A percentile compares a stretch with the other conserved stretches of the same genome.
phyloP scores from a whole-genome alignment of 2,888 invertebrate species.

The Galerucella nymphaeae region DNA sequence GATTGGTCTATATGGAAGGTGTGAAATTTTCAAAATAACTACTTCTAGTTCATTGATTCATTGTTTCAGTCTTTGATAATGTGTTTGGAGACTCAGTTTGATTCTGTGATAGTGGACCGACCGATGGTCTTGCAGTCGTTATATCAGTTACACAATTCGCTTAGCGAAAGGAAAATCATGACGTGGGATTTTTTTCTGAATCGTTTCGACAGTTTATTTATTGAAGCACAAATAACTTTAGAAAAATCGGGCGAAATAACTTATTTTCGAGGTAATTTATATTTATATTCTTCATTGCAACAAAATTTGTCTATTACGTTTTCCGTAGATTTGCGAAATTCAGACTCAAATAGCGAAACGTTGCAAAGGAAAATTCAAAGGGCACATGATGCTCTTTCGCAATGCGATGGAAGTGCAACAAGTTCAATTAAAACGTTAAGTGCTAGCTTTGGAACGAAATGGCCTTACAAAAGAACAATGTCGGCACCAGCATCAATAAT shows the following conservation, averaged over 20 bases:
- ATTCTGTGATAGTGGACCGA: slow-evolving; percentile 94
- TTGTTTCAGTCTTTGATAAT: slow-evolving; percentile 67
- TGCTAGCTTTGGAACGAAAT: slow-evolving; percentile 90
- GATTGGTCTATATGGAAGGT: no score
- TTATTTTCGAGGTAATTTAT: slow-evolving; percentile 78
- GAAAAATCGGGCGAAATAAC: slow-evolving; percentile 87
- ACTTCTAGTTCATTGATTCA: background rate
- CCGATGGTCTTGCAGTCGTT: slow-evolving; percentile 96
- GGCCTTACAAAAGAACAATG: slow-evolving; percentile 95
- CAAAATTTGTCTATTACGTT: slow-evolving; percentile 2
- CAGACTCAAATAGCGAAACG: slow-evolving; percentile 86
- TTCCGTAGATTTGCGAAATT: slow-evolving; percentile 83
- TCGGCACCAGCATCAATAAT: slow-evolving; percentile 91
- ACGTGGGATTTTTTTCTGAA: slow-evolving; percentile 98
- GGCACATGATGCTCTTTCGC: slow-evolving; percentile 88
- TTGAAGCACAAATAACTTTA: slow-evolving; percentile 94
- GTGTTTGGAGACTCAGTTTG: slow-evolving; percentile 98
- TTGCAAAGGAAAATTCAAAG: slow-evolving; percentile 88
- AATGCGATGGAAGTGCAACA: slow-evolving; percentile 74
- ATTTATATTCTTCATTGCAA: background rate
- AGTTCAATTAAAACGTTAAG: slow-evolving; percentile 80
- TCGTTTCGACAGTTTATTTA: slow-evolving; percentile 92
- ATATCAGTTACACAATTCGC: slow-evolving; percentile 92
- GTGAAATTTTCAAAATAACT: background rate
- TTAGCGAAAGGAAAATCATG: slow-evolving; percentile 89